A percentile compares a stretch with the other conserved stretches of the same genome.
phyloP scores from a whole-genome alignment of 2,888 invertebrate genomes.

The Platycheirus rosarum region DNA sequence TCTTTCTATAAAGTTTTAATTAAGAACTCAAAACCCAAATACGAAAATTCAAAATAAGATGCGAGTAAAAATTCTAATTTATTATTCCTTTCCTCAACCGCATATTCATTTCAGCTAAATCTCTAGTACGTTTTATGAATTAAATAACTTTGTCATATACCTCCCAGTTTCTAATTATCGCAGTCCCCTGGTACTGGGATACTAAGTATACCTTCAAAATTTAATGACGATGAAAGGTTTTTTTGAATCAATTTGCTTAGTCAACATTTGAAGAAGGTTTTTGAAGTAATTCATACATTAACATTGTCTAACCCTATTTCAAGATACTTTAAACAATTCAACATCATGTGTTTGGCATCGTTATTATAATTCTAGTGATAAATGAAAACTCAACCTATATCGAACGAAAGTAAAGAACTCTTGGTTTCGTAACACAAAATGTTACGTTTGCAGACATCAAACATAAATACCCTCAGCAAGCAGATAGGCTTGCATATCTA shows the following conservation, averaged over 20 bases:
- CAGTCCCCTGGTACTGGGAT: slow-evolving; percentile 3
- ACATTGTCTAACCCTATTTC: not conserved
- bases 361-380: slow-evolving; percentile 20
- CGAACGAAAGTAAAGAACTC: no score
- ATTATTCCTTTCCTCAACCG: no score
- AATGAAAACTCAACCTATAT: slow-evolving; percentile 15
- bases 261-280: slow-evolving; percentile 19
- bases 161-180: slow-evolving; percentile 6
- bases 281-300: not conserved
- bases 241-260: slow-evolving; percentile 21
- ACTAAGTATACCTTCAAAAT: slow-evolving; percentile 12
- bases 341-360: slow-evolving; percentile 10
- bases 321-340: slow-evolving; percentile 15
- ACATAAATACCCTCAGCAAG: no score
- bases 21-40: no score
- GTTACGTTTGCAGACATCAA: no score
- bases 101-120: no score
- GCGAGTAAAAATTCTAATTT: no score
- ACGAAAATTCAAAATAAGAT: no score
- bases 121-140: no score
- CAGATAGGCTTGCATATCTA: no score
- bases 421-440: no score
- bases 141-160: slow-evolving; percentile 7
- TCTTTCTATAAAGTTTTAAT: no score
- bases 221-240: slow-evolving; percentile 6